Percentiles rank a stretch among this genome's conserved stretches.
phyloP scores from a whole-genome alignment of 2,797 vertebrate species.

The Sebastes steindachneri region DNA sequence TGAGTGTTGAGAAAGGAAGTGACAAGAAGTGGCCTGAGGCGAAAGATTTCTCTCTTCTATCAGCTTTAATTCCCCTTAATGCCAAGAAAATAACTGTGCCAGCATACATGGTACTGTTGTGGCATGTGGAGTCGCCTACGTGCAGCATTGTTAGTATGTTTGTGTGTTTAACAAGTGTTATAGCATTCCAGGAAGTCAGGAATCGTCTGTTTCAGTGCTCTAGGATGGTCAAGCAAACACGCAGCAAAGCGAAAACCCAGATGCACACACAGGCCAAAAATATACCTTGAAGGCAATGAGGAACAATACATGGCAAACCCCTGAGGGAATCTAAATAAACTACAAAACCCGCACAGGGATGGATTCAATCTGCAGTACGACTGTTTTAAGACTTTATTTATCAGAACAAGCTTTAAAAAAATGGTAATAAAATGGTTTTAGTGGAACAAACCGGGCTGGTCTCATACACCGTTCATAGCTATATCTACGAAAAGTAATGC shows the following conservation, averaged over 20 bases:
- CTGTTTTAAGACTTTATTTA: not conserved
- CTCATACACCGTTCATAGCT: not conserved
- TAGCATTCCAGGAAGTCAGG: constrained; percentile 73
- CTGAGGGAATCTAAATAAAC: constrained; percentile 57
- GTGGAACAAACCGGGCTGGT: not conserved
- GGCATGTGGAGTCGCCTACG: constrained; percentile 20
- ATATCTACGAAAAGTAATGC: no score
- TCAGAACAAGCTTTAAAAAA: not conserved
- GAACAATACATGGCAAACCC: constrained; percentile 73
- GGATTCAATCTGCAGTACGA: not conserved
- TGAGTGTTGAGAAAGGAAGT: constrained; percentile 13
- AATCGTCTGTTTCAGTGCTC: constrained; percentile 64
- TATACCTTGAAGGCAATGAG: constrained; percentile 63
- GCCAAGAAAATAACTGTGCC: constrained; percentile 36
- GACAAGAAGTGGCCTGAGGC: constrained; percentile 18
- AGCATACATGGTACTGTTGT: not conserved
- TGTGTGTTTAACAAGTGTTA: constrained; percentile 64
- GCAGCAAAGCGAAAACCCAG: constrained; percentile 57
- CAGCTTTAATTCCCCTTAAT: constrained; percentile 23
- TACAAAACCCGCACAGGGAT: not conserved
- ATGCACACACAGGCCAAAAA: constrained; percentile 69
- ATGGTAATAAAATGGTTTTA: not conserved
- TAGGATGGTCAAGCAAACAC: constrained; percentile 59
- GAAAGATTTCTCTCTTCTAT: constrained; percentile 13
- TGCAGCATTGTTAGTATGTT: constrained; percentile 47